Conservation (phyloP, 2,888 invertebrate species). For the Limnephilus rhombicus region DNA sequence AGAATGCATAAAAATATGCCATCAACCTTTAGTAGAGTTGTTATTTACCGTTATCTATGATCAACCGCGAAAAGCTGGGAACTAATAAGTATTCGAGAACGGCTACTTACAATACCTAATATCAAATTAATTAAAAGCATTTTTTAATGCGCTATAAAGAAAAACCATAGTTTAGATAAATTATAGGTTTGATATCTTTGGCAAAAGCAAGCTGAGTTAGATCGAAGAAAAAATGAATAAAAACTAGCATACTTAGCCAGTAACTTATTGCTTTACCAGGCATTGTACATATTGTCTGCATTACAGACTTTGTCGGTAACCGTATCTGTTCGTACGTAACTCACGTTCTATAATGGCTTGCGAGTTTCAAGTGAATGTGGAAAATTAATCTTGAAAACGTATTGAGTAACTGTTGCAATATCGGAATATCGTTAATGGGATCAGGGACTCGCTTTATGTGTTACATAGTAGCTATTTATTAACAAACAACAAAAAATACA, state of each 20-base stretch:
- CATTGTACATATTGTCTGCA: not conserved
- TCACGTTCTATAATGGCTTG: not conserved
- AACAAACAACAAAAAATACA: not conserved
- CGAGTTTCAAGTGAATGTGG: not conserved
- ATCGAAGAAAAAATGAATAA: not conserved
- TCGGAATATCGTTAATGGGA: not conserved
- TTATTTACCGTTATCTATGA: not conserved
- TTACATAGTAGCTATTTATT: not conserved
- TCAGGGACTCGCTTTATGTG: not conserved
- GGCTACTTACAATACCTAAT: not conserved
- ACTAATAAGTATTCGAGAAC: not conserved
- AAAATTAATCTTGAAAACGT: not conserved
- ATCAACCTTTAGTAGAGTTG: not conserved
- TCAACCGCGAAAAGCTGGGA: not conserved
- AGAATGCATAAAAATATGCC: not conserved
- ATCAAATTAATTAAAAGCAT: not conserved
- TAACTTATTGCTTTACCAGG: not conserved
- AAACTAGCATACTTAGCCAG: not conserved
- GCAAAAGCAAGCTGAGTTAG: not conserved
- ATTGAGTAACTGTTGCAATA: not conserved
- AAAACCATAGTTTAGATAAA: not conserved
- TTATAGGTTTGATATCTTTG: not conserved
- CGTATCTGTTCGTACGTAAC: not conserved
- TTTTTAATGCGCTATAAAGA: not conserved
- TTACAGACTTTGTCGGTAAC: not conserved